A percentile compares a stretch with the other conserved stretches of the same genome.
phyloP scores from a whole-genome alignment of 2,113 vertebrate genomes.

The Poeciliopsis prolifica region DNA sequence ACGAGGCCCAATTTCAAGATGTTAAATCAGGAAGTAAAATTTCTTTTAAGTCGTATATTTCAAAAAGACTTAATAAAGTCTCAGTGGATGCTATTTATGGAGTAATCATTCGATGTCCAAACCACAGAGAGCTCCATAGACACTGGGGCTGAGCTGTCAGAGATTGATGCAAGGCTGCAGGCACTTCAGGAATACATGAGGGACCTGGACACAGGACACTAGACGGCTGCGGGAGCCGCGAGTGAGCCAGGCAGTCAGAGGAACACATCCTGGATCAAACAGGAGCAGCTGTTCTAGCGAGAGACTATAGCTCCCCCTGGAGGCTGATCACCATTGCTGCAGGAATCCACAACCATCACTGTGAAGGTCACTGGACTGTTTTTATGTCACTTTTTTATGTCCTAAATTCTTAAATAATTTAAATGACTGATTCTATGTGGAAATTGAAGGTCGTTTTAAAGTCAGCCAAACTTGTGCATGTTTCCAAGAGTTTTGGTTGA shows the following conservation, averaged over 20 bases:
- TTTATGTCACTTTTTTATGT: slow-evolving; percentile 32
- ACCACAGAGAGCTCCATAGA: slow-evolving; percentile 82
- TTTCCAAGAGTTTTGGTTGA: not conserved
- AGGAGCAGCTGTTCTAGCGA: not conserved
- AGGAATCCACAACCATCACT: slow-evolving; percentile 46
- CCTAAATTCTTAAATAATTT: slow-evolving; percentile 48
- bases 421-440: slow-evolving; percentile 14
- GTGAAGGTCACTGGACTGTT: slow-evolving; percentile 36
- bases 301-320: slow-evolving; percentile 12
- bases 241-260: not conserved
- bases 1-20: too few species aligned
- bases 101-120: not conserved
- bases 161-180: slow-evolving; percentile 90
- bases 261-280: slow-evolving; percentile 7
- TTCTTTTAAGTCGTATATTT: too few species aligned
- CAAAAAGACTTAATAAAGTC: not conserved
- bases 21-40: too few species aligned
- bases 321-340: not conserved
- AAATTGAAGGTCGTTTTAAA: not conserved
- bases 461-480: too few species aligned
- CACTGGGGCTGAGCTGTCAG: slow-evolving; percentile 84
- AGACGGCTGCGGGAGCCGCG: slow-evolving; percentile 28
- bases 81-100: not conserved
- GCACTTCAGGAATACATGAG: slow-evolving; percentile 95
- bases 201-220: slow-evolving; percentile 84